Evolutionary conservation across 2,113 vertebrate species (phyloP).

Genomic region (Alligator mississippiensis): DNA sequence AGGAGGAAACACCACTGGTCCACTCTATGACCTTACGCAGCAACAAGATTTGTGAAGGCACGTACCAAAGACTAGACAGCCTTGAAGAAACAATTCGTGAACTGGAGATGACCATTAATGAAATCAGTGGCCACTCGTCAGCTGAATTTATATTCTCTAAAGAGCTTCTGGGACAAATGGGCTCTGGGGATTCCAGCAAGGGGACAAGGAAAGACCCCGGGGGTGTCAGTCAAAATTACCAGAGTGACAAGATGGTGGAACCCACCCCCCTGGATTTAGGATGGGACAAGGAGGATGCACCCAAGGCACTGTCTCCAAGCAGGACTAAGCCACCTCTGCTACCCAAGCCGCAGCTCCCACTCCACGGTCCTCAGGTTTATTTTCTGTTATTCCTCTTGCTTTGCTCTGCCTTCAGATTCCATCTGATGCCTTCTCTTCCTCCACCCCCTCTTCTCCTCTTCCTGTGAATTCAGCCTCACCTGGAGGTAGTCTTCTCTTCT

Average conservation of each 20-base stretch:
- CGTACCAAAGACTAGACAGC: slow-evolving; percentile 86
- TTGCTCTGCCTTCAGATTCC: slow-evolving; percentile 34
- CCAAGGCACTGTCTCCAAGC: not conserved
- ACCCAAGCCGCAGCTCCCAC: slow-evolving; percentile 82
- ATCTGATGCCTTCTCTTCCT: slow-evolving; percentile 54
- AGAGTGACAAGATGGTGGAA: not conserved
- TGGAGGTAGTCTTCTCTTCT: slow-evolving; percentile 1
- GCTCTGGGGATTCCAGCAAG: accelerated
- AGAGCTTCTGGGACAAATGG: not conserved
- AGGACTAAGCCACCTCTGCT: slow-evolving; percentile 82
- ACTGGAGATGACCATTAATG: slow-evolving; percentile 88
- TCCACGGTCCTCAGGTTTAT: slow-evolving; percentile 79
- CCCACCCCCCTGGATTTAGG: slow-evolving; percentile 25
- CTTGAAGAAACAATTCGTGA: slow-evolving; percentile 92
- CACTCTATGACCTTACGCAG: not conserved
- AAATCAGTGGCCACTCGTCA: slow-evolving; percentile 81
- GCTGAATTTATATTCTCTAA: slow-evolving; percentile 26
- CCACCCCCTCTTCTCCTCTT: slow-evolving; percentile 43
- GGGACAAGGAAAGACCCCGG: not conserved
- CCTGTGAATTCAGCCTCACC: slow-evolving; percentile 38
- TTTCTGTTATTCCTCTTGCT: slow-evolving; percentile 50
- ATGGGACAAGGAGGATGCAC: not conserved
- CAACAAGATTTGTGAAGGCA: slow-evolving; percentile 61
- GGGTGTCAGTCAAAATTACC: not conserved
- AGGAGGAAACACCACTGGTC: not conserved